Base-by-base conservation (phyloP, 2,113 vertebrate species). In the Sitta europaea region DNA sequence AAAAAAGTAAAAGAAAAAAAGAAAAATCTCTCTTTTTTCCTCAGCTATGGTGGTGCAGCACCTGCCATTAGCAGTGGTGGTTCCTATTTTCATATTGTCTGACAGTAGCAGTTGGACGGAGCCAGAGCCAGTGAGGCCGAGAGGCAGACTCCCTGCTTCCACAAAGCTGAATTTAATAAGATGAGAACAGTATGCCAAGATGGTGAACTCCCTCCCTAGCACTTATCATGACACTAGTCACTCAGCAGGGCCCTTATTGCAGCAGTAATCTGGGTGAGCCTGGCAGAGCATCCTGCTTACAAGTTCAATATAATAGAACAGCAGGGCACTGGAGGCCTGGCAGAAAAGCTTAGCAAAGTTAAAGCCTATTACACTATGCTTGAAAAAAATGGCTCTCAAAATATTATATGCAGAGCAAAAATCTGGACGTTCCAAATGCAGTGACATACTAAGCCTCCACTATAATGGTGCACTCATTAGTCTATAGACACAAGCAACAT, bases 311-410 rank as follows among this genome's bases (percentile, higher is more conserved):
- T 99, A 99, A 98, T 98, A 97, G 97, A 99, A 97, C 98, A 99
- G 99, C 99, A 98, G 99, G 99, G 98, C 97, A 97, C 95, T 97
- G 97, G 97, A 98, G 98, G 98, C 98, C 99, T 99, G 99, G 99
- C 99, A 99, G 98, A 98, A 98, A 98, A 99, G 99, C 99, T 99
- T 99, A 99, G 99, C 98, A 98, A 99, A 99, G 99, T 99, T 99
- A 99, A 99, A 99, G 98, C 99, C 98, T 99, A 98, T 98, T 98
- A 99, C 98, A 90, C 98, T 97, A 98, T 98, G 98, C 98, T 98
- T 98, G 99, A 98, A 96, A 96, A 98, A 98, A 97, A 97, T 96
- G 96, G 97, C 96, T 98, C 97, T 94, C 97, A 96, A 97, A 98
- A 98, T 97, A 98, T 97, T 97, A 97, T 97, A 97, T 89, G 92